Base-by-base conservation (phyloP, 2,888 invertebrate genomes). In the Lasioglossum oenotherae region DNA sequence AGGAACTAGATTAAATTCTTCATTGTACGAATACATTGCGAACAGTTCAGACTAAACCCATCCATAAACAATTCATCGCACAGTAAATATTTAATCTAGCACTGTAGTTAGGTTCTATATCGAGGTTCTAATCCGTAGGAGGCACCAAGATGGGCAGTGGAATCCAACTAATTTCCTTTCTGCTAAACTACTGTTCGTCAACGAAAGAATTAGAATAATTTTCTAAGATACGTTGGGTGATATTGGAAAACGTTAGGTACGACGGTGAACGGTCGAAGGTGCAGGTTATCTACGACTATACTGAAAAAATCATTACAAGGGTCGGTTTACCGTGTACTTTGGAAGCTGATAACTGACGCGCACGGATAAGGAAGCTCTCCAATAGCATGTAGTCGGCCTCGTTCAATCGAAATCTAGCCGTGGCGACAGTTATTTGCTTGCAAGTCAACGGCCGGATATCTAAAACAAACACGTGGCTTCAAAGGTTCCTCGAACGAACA, bases 391-490 rank as follows among this genome's bases (percentile, higher is more conserved):
- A 78, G 75, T 85, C 60, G 46, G 74, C 31, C 41, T 64, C 64
- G 84, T 81, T 81, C 74, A 80, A 87, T 82, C 81, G 85, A 84
- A 88, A 88, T 78, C 46, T 78, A 76, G 79, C 81, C 64, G 72
- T 78, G 84, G 86, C 78, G 74, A 84, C 80, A 71, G 85, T 90
- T 91, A 90, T 91, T 92, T 90, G 91, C 84, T 83, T 77, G 78
- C 86, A 90, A 94, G 95, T 94, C 94, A 94, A 94, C 91, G 94
- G 92, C 94, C 94, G 91, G 89, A 92, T 94, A 94, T 94, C 94
- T 94, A 93, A 94, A 93, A 93, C 94, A 94, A 95, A 94, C 94
- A 94, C 93, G 93, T 93, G 91, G 92, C 92, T 91, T 88, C 87
- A 88, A 87, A 88, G 88, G 85, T 87, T 91, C 78, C 84, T 84